Conservation (phyloP, 2,888 invertebrate species). For the Caenorhabditis panamensis region DNA sequence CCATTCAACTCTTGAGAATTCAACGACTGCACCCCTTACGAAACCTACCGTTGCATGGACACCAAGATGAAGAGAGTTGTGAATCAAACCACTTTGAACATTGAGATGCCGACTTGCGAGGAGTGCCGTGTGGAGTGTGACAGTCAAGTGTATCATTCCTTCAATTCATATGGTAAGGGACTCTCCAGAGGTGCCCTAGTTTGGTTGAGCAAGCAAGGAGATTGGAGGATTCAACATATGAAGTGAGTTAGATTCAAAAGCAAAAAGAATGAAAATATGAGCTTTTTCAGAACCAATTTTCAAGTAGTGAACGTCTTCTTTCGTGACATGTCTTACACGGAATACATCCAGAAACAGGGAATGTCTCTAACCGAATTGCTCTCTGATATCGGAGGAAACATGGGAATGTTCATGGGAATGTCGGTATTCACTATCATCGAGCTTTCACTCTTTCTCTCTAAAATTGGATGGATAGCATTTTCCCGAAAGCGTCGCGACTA, state of each 20-base stretch:
- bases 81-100: slow-evolving; percentile 16
- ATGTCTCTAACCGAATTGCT: slow-evolving; percentile 68
- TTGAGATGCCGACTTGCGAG: slow-evolving; percentile 3
- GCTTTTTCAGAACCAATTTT: slow-evolving; percentile 63
- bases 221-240: slow-evolving; percentile 64
- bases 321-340: slow-evolving; percentile 75
- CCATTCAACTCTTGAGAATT: slow-evolving; percentile 43
- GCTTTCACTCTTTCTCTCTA: slow-evolving; percentile 75
- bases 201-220: slow-evolving; percentile 65
- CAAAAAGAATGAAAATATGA: slow-evolving; percentile 7
- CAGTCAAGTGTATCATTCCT: slow-evolving; percentile 72
- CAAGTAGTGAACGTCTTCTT: slow-evolving; percentile 74
- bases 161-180: slow-evolving; percentile 75
- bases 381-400: slow-evolving; percentile 80
- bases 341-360: slow-evolving; percentile 75
- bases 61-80: slow-evolving; percentile 38
- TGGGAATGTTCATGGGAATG: slow-evolving; percentile 81
- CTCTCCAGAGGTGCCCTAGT: slow-evolving; percentile 71
- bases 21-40: slow-evolving; percentile 60
- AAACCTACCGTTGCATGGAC: slow-evolving; percentile 62
- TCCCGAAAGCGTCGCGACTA: slow-evolving; percentile 70
- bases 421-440: slow-evolving; percentile 78
- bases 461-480: slow-evolving; percentile 78
- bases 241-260: slow-evolving; percentile 45
- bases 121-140: slow-evolving; percentile 50